phyloP scores from a whole-genome alignment of 2,888 invertebrate species.

The Nemoura dubitans region DNA sequence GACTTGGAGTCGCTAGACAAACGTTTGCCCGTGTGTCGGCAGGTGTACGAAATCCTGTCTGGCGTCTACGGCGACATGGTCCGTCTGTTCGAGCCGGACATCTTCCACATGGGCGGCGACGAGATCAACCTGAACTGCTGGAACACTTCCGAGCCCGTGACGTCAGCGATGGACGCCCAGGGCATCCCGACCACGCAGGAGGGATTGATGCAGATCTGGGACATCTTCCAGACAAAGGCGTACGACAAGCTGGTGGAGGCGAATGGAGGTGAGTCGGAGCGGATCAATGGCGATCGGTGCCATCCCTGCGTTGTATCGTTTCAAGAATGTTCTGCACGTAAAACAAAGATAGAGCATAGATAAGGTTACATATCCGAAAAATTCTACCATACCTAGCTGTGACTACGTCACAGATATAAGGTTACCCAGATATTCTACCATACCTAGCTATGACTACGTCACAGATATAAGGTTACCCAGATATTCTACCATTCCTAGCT shows the following conservation, averaged over 20 bases:
- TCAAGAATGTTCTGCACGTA: too few species aligned
- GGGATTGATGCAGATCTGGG: slow-evolving; percentile 61
- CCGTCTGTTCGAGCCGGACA: slow-evolving; percentile 74
- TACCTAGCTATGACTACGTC: too few species aligned
- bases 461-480: too few species aligned
- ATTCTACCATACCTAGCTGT: too few species aligned
- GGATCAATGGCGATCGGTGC: too few species aligned
- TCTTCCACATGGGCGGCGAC: slow-evolving; percentile 91
- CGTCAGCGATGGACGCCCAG: slow-evolving; percentile 54
- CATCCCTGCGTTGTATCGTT: too few species aligned
- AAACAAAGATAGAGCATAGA: too few species aligned
- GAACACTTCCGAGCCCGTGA: slow-evolving; percentile 76
- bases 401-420: too few species aligned
- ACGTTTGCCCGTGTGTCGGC: neutral
- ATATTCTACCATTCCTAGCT: too few species aligned
- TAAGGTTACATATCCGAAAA: too few species aligned
- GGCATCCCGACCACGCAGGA: slow-evolving; percentile 51
- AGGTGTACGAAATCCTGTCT: slow-evolving; percentile 74
- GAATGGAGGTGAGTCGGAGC: slow-evolving; percentile 43
- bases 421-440: too few species aligned
- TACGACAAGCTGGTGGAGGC: slow-evolving; percentile 45
- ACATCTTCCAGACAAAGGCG: slow-evolving; percentile 53
- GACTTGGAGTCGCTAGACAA: too few species aligned
- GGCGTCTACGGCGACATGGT: slow-evolving; percentile 81
- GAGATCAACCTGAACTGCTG: slow-evolving; percentile 80